A percentile compares a stretch with the other conserved stretches of the same genome.
phyloP scores from a whole-genome alignment of 2,888 invertebrate genomes.

The Drosophila prostipennis region DNA sequence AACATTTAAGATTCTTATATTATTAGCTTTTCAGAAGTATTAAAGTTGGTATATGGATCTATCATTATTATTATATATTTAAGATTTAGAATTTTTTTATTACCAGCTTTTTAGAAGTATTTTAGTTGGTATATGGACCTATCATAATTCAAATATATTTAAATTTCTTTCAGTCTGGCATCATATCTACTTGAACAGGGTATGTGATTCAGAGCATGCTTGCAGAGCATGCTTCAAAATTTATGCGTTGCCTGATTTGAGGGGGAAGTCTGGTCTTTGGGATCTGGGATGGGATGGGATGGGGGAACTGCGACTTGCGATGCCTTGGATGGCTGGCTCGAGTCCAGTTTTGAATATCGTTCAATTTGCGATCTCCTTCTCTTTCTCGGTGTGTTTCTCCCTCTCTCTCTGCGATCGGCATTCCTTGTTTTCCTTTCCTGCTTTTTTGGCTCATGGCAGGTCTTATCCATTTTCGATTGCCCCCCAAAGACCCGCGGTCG shows the following conservation, averaged over 20 bases:
- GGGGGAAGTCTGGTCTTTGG: slow-evolving; percentile 4
- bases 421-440: slow-evolving; percentile 17
- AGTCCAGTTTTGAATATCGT: slow-evolving; percentile 55
- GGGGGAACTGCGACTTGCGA: background rate
- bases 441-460: slow-evolving; percentile 18
- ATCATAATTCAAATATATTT: too few species aligned
- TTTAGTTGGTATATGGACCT: too few species aligned
- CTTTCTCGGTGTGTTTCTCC: slow-evolving; percentile 5
- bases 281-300: background rate
- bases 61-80: too few species aligned
- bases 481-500: background rate
- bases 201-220: background rate
- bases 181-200: background rate
- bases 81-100: too few species aligned
- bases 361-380: slow-evolving; percentile 29
- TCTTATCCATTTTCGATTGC: slow-evolving; percentile 23
- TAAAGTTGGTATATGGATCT: too few species aligned
- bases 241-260: slow-evolving; percentile 57
- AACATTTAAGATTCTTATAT: too few species aligned
- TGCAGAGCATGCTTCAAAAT: slow-evolving; percentile 60
- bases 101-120: too few species aligned
- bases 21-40: too few species aligned
- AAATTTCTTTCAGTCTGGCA: background rate
- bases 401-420: background rate
- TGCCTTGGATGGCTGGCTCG: slow-evolving; percentile 25